Percentiles rank a stretch among this genome's conserved stretches.
Conservation (phyloP, 2,888 invertebrate genomes). For the Keiferia lycopersicella region DNA sequence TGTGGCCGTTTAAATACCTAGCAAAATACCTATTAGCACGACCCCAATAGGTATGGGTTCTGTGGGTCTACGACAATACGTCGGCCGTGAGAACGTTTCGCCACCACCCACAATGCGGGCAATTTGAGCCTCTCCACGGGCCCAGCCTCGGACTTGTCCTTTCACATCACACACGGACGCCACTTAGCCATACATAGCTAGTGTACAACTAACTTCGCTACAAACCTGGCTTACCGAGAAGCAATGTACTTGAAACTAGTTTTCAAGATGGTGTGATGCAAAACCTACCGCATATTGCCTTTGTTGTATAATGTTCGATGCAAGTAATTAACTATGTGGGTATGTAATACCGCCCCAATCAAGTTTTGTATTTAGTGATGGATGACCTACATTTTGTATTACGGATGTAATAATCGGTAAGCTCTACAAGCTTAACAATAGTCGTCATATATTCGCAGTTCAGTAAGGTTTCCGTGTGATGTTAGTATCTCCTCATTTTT, state of each 20-base stretch:
- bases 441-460: too few relatives aligned
- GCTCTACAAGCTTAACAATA: too few relatives aligned
- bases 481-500: too few relatives aligned
- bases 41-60: conserved; percentile 29
- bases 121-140: conserved; percentile 21
- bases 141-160: conserved; percentile 14
- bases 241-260: not conserved
- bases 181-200: not conserved
- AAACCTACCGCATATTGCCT: conserved; percentile 7
- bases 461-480: too few relatives aligned
- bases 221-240: too few relatives aligned
- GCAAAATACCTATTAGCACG: conserved; percentile 27
- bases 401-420: too few relatives aligned
- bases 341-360: conserved; percentile 24
- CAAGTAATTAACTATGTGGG: conserved; percentile 22
- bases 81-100: conserved; percentile 31
- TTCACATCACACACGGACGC: conserved; percentile 5
- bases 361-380: conserved; percentile 10
- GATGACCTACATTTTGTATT: conserved; percentile 13
- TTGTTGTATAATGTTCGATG: conserved; percentile 26
- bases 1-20: conserved; percentile 22
- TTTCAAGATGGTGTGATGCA: conserved; percentile 9
- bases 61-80: conserved; percentile 29
- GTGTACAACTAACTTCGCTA: not conserved
- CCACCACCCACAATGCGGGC: conserved; percentile 24